Evolutionary conservation across 2,888 invertebrate genomes (phyloP).

Genomic region (Flabesymbios commensalis): DNA sequence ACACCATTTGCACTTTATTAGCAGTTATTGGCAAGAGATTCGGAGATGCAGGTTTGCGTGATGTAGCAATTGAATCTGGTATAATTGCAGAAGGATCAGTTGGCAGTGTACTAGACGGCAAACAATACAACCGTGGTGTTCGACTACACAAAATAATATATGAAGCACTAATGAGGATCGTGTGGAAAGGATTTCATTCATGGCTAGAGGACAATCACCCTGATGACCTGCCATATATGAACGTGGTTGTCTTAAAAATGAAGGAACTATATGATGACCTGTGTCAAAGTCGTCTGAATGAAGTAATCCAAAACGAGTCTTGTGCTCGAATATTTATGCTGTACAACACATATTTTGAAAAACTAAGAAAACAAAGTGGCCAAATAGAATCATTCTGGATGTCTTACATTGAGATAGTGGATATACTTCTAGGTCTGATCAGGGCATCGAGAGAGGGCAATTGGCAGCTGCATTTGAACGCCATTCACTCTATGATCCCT

Average conservation of each 20-base stretch:
- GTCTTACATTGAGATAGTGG: slow-evolving; percentile 37
- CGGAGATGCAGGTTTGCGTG: slow-evolving; percentile 29
- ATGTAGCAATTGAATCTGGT: slow-evolving; percentile 30
- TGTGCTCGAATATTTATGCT: neutral
- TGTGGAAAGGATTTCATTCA: slow-evolving; percentile 14
- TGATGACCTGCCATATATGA: neutral
- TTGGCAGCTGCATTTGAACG: slow-evolving; percentile 29
- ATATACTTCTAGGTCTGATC: slow-evolving; percentile 22
- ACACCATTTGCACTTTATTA: slow-evolving; percentile 29
- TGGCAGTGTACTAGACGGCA: slow-evolving; percentile 12
- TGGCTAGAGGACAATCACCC: slow-evolving; percentile 10
- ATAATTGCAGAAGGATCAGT: slow-evolving; percentile 34
- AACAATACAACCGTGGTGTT: slow-evolving; percentile 15
- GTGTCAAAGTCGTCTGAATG: neutral
- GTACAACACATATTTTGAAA: slow-evolving; percentile 2
- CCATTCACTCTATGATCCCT: slow-evolving; percentile 29
- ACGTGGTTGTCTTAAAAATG: neutral
- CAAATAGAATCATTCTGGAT: slow-evolving; percentile 31
- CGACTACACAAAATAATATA: slow-evolving; percentile 25
- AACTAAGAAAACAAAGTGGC: slow-evolving; percentile 16
- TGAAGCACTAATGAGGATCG: slow-evolving; percentile 31
- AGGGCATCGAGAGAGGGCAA: slow-evolving; percentile 29
- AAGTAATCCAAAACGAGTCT: neutral
- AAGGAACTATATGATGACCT: neutral
- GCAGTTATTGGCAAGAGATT: slow-evolving; percentile 32